Conservation (phyloP, 23 tunicate species). For the Oikopleura dioica region DNA sequence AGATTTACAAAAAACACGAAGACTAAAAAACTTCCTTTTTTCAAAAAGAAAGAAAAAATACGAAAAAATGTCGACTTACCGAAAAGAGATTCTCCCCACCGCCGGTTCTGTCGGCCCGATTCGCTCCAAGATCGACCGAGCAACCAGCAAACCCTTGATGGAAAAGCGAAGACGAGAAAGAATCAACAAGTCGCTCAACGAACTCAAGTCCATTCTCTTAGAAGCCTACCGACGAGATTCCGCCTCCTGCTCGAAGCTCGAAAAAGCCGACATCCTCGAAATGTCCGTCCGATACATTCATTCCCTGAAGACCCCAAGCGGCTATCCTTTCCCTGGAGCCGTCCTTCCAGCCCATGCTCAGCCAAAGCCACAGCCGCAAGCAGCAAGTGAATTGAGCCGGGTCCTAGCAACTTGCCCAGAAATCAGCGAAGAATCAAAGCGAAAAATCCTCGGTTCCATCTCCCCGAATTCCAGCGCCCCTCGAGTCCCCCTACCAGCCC, state of each 20-base stretch:
- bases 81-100: constrained; percentile 11
- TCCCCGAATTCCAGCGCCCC: not conserved
- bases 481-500: not conserved
- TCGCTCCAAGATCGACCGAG: not conserved
- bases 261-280: constrained; percentile 96
- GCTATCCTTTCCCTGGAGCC: constrained; percentile 15
- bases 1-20: too few species aligned
- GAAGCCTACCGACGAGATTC: constrained; percentile 49
- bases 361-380: constrained; percentile 31
- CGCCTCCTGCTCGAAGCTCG: constrained; percentile 86
- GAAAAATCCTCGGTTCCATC: not conserved
- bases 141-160: constrained; percentile 53
- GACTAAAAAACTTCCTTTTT: too few species aligned
- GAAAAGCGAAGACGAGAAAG: constrained; percentile 69
- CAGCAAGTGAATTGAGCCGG: constrained; percentile 27
- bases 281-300: constrained; percentile 93
- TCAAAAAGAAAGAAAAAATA: too few species aligned
- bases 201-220: constrained; percentile 39
- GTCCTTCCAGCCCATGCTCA: constrained; percentile 21
- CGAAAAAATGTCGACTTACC: constrained; percentile 15
- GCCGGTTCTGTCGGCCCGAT: not conserved
- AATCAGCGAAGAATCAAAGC: not conserved
- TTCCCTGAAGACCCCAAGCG: constrained; percentile 13
- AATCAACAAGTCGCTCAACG: constrained; percentile 53
- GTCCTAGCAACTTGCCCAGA: not conserved